phyloP scores from a whole-genome alignment of 35 echinoderm and acorn worm genomes.

The Lytechinus pictus region DNA sequence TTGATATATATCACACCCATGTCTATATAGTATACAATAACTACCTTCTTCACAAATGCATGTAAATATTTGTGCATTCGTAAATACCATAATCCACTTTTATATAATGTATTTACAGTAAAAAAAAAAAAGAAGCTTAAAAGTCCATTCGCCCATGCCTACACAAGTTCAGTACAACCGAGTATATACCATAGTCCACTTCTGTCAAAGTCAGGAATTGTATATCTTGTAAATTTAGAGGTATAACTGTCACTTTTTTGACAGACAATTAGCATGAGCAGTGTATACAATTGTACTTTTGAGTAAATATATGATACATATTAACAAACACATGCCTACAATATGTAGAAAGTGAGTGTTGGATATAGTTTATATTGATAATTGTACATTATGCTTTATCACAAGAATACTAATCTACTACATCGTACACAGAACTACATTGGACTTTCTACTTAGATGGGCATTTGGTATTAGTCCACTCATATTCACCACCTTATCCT shows the following conservation, averaged over 20 bases:
- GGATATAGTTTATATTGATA: constrained; percentile 29
- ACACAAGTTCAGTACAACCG: background rate
- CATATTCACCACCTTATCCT: background rate
- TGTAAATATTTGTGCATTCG: background rate
- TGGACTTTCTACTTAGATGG: background rate
- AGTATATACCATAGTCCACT: background rate
- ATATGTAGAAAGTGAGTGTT: constrained; percentile 20
- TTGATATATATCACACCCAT: constrained; percentile 22
- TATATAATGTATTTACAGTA: constrained; percentile 42
- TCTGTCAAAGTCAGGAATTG: constrained; percentile 1
- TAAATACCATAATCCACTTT: constrained; percentile 14
- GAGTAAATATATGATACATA: constrained; percentile 54
- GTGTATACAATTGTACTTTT: constrained; percentile 25
- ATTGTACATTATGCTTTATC: background rate
- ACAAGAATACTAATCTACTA: background rate
- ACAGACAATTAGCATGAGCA: constrained; percentile 26
- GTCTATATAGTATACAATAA: constrained; percentile 32
- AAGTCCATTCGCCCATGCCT: constrained; percentile 20
- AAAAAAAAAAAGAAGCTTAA: constrained; percentile 23
- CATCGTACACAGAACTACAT: background rate
- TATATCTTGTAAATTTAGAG: constrained; percentile 13
- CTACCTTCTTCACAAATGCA: background rate
- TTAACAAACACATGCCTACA: background rate
- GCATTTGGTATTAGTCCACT: background rate
- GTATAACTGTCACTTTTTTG: background rate